phyloP scores from a whole-genome alignment of 2,113 vertebrate genomes.

The Zapornia atra region DNA sequence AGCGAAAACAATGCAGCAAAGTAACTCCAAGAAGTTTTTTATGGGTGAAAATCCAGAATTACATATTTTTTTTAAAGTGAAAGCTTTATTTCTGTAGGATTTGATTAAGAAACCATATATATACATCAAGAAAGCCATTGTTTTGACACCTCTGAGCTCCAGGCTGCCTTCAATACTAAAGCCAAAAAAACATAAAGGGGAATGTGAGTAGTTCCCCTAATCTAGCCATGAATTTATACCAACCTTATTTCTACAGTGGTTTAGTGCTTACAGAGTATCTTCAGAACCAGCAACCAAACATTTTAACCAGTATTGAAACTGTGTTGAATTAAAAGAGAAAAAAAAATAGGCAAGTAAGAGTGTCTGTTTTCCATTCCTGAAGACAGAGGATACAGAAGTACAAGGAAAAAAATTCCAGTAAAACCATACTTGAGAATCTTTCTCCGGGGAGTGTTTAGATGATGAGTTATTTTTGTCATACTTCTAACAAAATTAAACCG shows the following conservation, averaged over 20 bases:
- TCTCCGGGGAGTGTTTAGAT: not conserved
- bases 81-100: not conserved
- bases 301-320: not conserved
- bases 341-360: not conserved
- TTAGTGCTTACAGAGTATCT: not conserved
- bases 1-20: not conserved
- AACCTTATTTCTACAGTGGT: not conserved
- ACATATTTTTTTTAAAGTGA: not conserved
- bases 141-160: not conserved
- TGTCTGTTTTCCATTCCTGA: not conserved
- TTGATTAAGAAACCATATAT: not conserved
- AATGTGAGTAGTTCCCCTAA: not conserved
- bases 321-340: not conserved
- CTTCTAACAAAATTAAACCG: not conserved
- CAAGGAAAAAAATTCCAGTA: not conserved
- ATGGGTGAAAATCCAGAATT: not conserved
- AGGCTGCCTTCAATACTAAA: not conserved
- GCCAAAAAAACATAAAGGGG: not conserved
- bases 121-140: not conserved
- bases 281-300: not conserved
- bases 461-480: constrained; percentile 45
- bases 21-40: not conserved
- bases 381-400: not conserved
- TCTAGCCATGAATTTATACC: not conserved
- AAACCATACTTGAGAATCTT: constrained; percentile 39